Base-by-base conservation (phyloP, 2,888 invertebrate species). In the Yponomeuta plumbellus region DNA sequence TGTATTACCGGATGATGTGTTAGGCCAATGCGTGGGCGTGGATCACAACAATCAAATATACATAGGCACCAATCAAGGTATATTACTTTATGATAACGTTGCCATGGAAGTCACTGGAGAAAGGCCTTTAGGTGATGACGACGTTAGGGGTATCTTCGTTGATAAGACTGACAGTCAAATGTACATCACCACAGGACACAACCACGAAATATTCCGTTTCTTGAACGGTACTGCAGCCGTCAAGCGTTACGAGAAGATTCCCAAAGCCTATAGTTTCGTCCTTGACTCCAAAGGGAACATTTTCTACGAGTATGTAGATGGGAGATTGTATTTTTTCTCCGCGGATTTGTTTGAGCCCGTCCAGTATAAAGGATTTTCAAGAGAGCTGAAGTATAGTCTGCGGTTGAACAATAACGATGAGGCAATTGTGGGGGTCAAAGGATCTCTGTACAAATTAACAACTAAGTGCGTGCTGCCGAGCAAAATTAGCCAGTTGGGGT, bases 61-160 rank as follows among this genome's bases (percentile, higher is more conserved):
- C 56, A 83, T 91, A 1, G 91, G 90, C 0, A 90, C 90, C 0
- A 91, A 89, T 61, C 90, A 88, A 74, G 91, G 91, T 0, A 67
- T 90, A 0, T 76, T 89, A 0, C 83, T 80, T 0, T 90, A 88
- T 23, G 89, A 91, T 69, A 83, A 85, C 72, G 74, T 81, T 0
- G 81, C 80, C 67, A 75, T 80, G 0, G 87, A 85, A 71, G 83
- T 89, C n/a, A 80, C 80, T 1, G 80, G 81, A 0, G 90, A 90
- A 63, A 75, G 89, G 67, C 88, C 90, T 0, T 83, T 90, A 20
- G 91, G 91, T 0, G 91, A 91, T 59, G 91, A 91, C 65, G 90
- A 91, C n/a, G 79, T 91, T 0, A 70, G 86, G 63, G 80, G 71
- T 20, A 89, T 91, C 66, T 91, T 90, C 62, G 83, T 90, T 4